Evolutionary conservation across 2,113 vertebrate genomes (phyloP).

Genomic region (Spheniscus mendiculus): DNA sequence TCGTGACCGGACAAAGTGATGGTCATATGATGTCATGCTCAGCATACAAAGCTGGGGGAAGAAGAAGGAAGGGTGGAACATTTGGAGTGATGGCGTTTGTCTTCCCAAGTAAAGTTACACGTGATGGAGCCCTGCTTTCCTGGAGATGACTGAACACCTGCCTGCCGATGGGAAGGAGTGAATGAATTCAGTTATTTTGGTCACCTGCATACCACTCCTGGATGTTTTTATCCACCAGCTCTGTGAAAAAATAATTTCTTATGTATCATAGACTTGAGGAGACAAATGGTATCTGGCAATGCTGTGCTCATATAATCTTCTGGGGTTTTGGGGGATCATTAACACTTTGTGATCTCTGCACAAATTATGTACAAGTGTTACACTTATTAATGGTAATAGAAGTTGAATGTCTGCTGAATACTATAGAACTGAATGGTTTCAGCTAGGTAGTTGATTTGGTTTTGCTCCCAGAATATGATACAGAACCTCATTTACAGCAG

Average conservation of each 20-base stretch:
- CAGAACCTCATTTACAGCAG: neutral
- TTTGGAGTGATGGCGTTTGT: too few species aligned
- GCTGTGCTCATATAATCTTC: neutral
- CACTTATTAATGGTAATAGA: neutral
- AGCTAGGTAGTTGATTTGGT: neutral
- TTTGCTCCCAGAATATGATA: neutral
- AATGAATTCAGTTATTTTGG: neutral
- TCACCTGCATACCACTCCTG: neutral
- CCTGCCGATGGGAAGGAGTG: too few species aligned
- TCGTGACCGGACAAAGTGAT: too few species aligned
- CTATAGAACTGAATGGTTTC: neutral
- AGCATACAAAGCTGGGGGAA: too few species aligned
- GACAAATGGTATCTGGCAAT: neutral
- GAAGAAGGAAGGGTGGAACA: too few species aligned
- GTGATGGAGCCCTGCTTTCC: too few species aligned
- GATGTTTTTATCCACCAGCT: neutral
- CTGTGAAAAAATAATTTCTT: neutral
- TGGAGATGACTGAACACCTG: too few species aligned
- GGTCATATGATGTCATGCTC: too few species aligned
- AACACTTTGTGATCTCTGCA: neutral
- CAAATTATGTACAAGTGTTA: neutral
- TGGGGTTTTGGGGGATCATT: rapidly evolving
- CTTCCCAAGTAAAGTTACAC: too few species aligned
- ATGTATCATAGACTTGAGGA: neutral
- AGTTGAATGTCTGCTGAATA: neutral